These are phyloP conservation scores for Erebia epiphron DNA, from an alignment of 2,888 invertebrate species.

Conservation along the genomic window DNA sequence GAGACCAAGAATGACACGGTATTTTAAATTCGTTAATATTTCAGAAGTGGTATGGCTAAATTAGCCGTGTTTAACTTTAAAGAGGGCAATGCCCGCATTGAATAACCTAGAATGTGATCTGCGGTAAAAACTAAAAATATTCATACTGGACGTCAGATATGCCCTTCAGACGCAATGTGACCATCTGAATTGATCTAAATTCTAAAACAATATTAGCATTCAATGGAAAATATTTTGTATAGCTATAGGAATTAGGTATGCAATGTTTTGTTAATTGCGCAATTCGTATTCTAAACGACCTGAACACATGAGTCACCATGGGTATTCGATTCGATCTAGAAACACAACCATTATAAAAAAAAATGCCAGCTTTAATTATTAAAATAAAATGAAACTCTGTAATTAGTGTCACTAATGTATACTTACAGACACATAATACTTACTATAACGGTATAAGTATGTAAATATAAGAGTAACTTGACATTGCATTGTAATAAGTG, in stretches of 20 bases:
- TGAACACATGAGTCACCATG: not conserved
- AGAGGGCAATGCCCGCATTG: not conserved
- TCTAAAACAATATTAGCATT: not conserved
- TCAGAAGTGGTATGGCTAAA: not conserved
- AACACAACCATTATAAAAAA: not conserved
- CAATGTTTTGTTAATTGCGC: slow-evolving; percentile 1
- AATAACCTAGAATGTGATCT: not conserved
- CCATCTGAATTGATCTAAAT: not conserved
- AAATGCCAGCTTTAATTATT: too few relatives aligned
- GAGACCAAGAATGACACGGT: not conserved
- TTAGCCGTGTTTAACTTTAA: not conserved
- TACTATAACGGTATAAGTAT: too few relatives aligned
- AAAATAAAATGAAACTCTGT: too few relatives aligned
- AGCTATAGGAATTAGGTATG: not conserved
- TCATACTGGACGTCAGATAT: not conserved
- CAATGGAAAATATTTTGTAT: not conserved
- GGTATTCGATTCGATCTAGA: not conserved
- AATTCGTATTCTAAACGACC: slow-evolving; percentile 7
- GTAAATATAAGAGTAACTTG: too few relatives aligned
- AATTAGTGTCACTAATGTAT: too few relatives aligned
- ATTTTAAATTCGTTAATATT: not conserved
- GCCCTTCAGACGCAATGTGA: not conserved
- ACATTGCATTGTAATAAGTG: too few relatives aligned
- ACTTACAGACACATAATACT: too few relatives aligned
- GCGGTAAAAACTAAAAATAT: not conserved